Evolutionary conservation across 2,888 invertebrate genomes (phyloP), one percentile per base, ranked within the genome.

Genomic region (Stenotaenia linearis): DNA sequence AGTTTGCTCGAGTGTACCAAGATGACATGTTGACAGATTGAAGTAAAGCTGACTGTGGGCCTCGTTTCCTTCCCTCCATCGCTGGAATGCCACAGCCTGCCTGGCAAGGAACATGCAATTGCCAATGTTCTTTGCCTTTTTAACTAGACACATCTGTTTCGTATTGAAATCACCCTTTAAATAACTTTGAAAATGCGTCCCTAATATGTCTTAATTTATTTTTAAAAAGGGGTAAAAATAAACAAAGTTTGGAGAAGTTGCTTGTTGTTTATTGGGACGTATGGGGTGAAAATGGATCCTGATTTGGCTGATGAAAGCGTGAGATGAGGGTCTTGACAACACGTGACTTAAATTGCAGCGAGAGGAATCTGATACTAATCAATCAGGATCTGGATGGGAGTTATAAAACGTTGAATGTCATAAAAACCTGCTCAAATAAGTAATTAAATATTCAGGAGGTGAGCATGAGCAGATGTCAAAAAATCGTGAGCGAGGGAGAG

Each of bases 401-500:
- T 56, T 56, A 56, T 56, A 56, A 56, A 56, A 56, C 56, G 18
- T 2, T 56, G 21, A 18, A 15, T 56, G 56, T 56, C 56, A 56
- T 56, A 56, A 56, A 56, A 56, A 56, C 56, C 56, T 56, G 56
- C 56, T 56, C 56, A 56, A 56, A 56, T 56, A 56, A 23, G 56
- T 15, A 56, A 56, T 56, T 56, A 56, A 56, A 56, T 56, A 56
- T 56, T 56, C 56, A 56, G 21, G 56, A 37, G 56, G 21, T 56
- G 56, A 23, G 37, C 37, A 10, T 37, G 56, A 56, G 21, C 56
- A 56, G 56, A 56, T 56, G 56, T 56, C 56, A 56, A 23, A 56
- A 56, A 23, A 56, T 56, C 56, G 21, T 56, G 56, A 56, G 56
- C 21, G 7, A 5, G 9, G 21, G 0, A 7, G 1, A 18, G 21